These are phyloP conservation scores for Galeopsomyia nigrocyanea DNA, from an alignment of 2,888 invertebrate species.

Conservation along the genomic window DNA sequence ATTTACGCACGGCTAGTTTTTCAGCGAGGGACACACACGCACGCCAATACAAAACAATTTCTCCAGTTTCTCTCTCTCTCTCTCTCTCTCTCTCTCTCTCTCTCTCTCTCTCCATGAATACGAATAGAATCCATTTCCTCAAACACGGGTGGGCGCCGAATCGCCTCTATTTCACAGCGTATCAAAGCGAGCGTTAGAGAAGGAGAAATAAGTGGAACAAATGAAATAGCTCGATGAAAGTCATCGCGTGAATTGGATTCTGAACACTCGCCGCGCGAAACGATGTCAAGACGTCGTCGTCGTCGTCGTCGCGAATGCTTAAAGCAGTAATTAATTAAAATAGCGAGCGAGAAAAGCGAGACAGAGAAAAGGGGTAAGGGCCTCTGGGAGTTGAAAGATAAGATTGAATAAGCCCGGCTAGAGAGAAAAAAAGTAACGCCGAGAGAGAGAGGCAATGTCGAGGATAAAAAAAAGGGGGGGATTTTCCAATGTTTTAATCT, in stretches of 20 bases:
- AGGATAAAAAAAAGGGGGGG: not conserved
- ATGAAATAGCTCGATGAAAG: slow-evolving; percentile 25
- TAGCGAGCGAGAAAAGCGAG: slow-evolving; percentile 10
- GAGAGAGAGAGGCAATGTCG: too few species aligned
- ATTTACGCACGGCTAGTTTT: too few species aligned
- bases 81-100: not conserved
- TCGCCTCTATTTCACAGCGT: not conserved
- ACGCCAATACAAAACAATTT: too few species aligned
- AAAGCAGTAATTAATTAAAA: slow-evolving; percentile 46
- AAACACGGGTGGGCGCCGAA: too few species aligned
- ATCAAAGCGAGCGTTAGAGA: not conserved
- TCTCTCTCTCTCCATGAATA: too few species aligned
- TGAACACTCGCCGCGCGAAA: not conserved
- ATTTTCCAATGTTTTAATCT: slow-evolving; percentile 47
- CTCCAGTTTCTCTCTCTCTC: not conserved
- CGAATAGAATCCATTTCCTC: too few species aligned
- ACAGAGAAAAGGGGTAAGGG: not conserved
- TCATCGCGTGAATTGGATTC: slow-evolving; percentile 36
- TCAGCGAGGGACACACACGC: too few species aligned
- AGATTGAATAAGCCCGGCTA: slow-evolving; percentile 42
- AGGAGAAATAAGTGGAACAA: slow-evolving; percentile 1
- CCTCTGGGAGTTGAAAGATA: slow-evolving; percentile 39
- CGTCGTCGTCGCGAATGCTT: slow-evolving; percentile 25
- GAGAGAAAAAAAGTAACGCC: too few species aligned
- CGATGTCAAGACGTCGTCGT: slow-evolving; percentile 19